Evolutionary conservation across 2,113 vertebrate genomes (phyloP).

Genomic region (Diphyllodes magnificus): DNA sequence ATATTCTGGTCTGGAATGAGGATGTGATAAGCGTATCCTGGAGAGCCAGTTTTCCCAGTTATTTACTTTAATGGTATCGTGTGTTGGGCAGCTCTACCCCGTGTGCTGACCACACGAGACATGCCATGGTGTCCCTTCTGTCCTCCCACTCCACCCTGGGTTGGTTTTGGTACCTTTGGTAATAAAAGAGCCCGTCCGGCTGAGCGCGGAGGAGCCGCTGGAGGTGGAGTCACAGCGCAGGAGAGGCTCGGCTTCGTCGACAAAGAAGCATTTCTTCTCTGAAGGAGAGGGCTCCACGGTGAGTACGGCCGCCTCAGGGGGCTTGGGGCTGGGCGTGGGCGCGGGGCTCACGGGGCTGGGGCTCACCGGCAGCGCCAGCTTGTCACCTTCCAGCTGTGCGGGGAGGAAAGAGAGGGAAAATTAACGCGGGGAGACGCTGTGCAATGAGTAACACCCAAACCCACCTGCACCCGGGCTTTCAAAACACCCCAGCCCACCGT

Average conservation of each 20-base stretch:
- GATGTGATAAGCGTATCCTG: neutral
- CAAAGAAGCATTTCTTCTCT: conserved; percentile 91
- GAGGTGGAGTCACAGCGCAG: conserved; percentile 96
- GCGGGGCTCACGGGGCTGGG: conserved; percentile 69
- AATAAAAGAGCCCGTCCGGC: conserved; percentile 95
- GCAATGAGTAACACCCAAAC: accelerated
- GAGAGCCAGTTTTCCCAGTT: neutral
- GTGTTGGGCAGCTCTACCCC: neutral
- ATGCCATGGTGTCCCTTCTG: accelerated
- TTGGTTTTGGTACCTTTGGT: conserved; percentile 85
- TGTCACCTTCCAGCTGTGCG: conserved; percentile 85
- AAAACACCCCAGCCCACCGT: neutral
- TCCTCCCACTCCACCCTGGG: accelerated
- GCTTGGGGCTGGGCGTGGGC: conserved; percentile 76
- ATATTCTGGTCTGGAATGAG: neutral
- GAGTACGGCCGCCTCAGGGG: conserved; percentile 68
- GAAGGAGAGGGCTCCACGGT: conserved; percentile 84
- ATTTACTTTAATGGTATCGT: accelerated
- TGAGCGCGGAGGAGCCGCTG: conserved; percentile 92
- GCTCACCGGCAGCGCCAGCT: conserved; percentile 80
- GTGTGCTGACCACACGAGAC: neutral
- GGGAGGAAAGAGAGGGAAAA: neutral
- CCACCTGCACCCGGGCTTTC: neutral
- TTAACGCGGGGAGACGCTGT: accelerated
- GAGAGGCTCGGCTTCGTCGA: conserved; percentile 92